These are phyloP conservation scores for Phanerotoma sp. DNA, from an alignment of 2,888 invertebrate species.

Conservation along the genomic window DNA sequence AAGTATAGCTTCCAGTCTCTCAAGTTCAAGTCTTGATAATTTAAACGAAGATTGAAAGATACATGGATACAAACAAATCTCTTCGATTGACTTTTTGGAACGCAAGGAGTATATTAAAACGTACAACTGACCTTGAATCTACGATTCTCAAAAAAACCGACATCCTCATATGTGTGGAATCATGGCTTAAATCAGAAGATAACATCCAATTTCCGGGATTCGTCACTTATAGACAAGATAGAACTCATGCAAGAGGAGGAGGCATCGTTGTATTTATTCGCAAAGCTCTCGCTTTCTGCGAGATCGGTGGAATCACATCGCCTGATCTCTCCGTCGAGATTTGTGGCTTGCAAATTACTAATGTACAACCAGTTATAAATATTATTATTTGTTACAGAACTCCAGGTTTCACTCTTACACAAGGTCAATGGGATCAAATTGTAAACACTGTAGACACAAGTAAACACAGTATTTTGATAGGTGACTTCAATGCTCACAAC, in stretches of 20 bases:
- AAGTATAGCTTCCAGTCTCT: no score
- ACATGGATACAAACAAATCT: no score
- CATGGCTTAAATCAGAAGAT: slow-evolving; percentile 8
- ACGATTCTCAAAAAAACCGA: not conserved
- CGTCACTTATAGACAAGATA: slow-evolving; percentile 10
- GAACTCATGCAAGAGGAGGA: not conserved
- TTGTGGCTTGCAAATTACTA: slow-evolving; percentile 9
- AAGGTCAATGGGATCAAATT: slow-evolving; percentile 9
- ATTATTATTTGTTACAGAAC: slow-evolving; percentile 12
- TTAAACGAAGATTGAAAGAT: no score
- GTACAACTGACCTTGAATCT: not conserved
- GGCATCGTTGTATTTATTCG: slow-evolving; percentile 9
- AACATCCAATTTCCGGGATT: slow-evolving; percentile 4
- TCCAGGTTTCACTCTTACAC: slow-evolving; percentile 11
- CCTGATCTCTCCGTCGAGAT: slow-evolving; percentile 8
- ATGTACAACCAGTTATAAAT: slow-evolving; percentile 9
- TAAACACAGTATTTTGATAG: no score
- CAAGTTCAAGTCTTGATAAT: no score
- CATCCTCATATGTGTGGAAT: slow-evolving; percentile 13
- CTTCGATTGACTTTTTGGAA: slow-evolving; percentile 14
- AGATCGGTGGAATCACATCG: not conserved
- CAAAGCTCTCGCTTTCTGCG: not conserved
- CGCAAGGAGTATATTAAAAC: slow-evolving; percentile 6
- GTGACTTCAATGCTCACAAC: no score
- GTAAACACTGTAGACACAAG: no score